These are phyloP conservation scores for Elmis aenea DNA, from an alignment of 2,888 invertebrate species.

Conservation along the genomic window DNA sequence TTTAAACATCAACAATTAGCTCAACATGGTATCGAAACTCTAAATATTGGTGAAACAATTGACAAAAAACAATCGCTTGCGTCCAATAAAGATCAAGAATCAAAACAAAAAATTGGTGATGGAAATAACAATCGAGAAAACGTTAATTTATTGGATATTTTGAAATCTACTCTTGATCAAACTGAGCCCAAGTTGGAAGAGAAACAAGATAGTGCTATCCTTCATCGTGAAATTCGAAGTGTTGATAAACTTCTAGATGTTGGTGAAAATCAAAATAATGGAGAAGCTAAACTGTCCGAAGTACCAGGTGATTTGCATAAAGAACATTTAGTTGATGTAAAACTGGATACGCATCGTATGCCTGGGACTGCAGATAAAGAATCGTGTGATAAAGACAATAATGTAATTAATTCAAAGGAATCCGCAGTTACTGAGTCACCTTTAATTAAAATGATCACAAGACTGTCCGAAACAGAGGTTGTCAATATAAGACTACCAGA, in stretches of 20 bases:
- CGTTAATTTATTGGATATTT: constrained; percentile 2
- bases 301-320: not conserved
- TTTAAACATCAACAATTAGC: not conserved
- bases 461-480: constrained; percentile 13
- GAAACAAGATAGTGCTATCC: not conserved
- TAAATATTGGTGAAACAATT: constrained; percentile 3
- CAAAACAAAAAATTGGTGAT: not conserved
- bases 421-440: constrained; percentile 7
- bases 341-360: constrained; percentile 1
- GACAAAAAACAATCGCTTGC: not conserved
- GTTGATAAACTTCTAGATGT: not conserved
- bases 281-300: no score
- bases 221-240: constrained; percentile 7
- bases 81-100: not conserved
- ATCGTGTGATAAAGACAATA: constrained; percentile 4
- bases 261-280: not conserved
- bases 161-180: constrained; percentile 5
- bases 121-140: not conserved
- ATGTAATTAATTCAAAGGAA: not conserved
- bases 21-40: not conserved
- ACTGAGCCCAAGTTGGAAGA: not conserved
- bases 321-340: not conserved
- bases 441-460: constrained; percentile 12
- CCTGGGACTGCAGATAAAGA: constrained; percentile 1
- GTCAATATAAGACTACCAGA: constrained; percentile 13